A percentile compares a stretch with the other conserved stretches of the same genome.
phyloP scores from a whole-genome alignment of 2,797 vertebrate species.

The Gephyroberyx darwinii region DNA sequence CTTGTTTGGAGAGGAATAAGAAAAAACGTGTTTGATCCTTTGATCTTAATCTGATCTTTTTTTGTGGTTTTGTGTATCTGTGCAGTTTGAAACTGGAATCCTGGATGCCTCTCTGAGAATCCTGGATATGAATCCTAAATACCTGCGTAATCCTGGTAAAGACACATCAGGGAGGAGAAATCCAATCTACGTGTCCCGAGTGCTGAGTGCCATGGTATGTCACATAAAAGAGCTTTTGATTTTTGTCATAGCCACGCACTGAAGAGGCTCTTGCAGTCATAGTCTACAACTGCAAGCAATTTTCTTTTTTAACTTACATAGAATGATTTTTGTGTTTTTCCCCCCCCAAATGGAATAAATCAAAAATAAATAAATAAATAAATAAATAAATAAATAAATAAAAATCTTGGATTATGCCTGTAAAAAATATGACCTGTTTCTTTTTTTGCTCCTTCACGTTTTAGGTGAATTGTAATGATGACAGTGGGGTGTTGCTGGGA shows the following conservation, averaged over 20 bases:
- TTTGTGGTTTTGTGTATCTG: slow-evolving; percentile 6
- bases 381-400: too few species aligned
- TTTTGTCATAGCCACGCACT: neutral
- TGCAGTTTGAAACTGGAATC: slow-evolving; percentile 91
- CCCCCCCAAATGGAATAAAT: too few species aligned
- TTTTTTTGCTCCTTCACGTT: slow-evolving; percentile 12
- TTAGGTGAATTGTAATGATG: slow-evolving; percentile 94
- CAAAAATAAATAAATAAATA: too few species aligned
- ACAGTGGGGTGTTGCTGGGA: slow-evolving; percentile 88
- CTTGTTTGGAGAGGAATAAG: slow-evolving; percentile 3
- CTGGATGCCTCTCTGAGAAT: slow-evolving; percentile 87
- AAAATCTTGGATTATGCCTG: neutral
- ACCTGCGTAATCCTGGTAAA: slow-evolving; percentile 78
- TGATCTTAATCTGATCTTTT: neutral
- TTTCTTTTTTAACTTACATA: neutral
- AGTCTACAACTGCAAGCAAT: neutral
- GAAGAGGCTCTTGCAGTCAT: neutral
- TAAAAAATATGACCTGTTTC: neutral
- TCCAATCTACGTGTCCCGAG: slow-evolving; percentile 89
- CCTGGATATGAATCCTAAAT: slow-evolving; percentile 91
- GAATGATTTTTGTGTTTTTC: neutral
- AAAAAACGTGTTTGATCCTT: too few species aligned
- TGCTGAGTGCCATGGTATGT: slow-evolving; percentile 94
- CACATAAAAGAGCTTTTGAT: neutral
- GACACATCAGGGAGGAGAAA: slow-evolving; percentile 90